Base-by-base conservation (phyloP, 2,113 vertebrate species). In the Centropus bengalensis region DNA sequence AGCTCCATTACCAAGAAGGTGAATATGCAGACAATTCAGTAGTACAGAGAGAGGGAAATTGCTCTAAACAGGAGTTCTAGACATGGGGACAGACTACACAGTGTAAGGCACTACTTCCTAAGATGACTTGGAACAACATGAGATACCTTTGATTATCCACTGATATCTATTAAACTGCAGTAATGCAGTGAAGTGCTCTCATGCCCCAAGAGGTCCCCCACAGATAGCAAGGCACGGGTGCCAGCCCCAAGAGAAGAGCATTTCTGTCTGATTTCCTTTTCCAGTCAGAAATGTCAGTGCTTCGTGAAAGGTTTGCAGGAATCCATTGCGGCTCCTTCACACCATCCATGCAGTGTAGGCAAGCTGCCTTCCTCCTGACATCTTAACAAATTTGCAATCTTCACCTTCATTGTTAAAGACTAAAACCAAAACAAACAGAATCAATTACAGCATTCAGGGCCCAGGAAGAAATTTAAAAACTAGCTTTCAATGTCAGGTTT, bases 371-470 rank as follows among this genome's bases (percentile, higher is more conserved):
- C 42, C 59, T 56, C 51, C 85, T 71, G 66, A 83, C 75, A 74
- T 84, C 71, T 77, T 55, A 70, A 93, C 76, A 86, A 89, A 91
- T 52, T 52, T 27, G 8, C 44, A 51, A 93, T 88, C 80, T 59
- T 96, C 80, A 92, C 64, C 68, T 83, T 90, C 82, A 90, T 83
- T 90, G 73, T 33, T 94, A 88, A 80, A 91, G 91, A 74, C 83
- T 86, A 26, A 69, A 84, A 38, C 26, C 82, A 78, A 94, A 95
- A 78, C 66, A 78, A 81, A 64, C 1, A 1, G 71, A 86, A 97
- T 90, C 90, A 95, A 93, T 94, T 90, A 83, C 27, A 79, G 73
- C 7, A 0, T 52, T 64, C 68, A 33, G 68, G 49, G 82, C 76
- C n/a, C 83, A 79, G 60, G 36, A 80, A 64, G 68, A 83, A 86